Conservation (phyloP, 2,113 vertebrate species). For the Mesocricetus auratus region DNA sequence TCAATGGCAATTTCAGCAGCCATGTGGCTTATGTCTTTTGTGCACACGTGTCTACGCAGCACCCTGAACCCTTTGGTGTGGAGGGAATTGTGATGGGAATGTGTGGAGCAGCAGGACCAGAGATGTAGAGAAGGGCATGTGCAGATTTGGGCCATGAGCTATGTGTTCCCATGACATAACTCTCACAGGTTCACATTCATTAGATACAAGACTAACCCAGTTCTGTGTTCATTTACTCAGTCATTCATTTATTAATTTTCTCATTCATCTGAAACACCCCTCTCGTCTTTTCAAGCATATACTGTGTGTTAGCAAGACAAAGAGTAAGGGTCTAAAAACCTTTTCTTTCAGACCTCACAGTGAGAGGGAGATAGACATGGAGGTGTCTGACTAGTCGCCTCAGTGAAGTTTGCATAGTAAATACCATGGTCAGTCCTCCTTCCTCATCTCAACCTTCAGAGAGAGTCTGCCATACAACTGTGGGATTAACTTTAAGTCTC, state of each 20-base stretch:
- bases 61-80: not conserved
- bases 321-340: not conserved
- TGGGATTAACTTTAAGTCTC: not conserved
- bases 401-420: not conserved
- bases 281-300: not conserved
- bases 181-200: not conserved
- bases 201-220: not conserved
- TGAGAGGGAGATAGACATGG: not conserved
- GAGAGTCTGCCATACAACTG: not conserved
- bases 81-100: not conserved
- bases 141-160: not conserved
- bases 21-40: constrained; percentile 76
- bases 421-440: not conserved
- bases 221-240: not conserved
- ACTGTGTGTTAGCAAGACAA: not conserved
- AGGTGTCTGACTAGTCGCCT: not conserved
- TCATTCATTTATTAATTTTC: not conserved
- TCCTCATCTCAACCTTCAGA: not conserved
- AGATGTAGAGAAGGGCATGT: not conserved
- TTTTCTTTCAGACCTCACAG: not conserved
- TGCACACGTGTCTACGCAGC: constrained; percentile 10
- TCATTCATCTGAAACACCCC: not conserved
- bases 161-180: not conserved
- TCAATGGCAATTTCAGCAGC: constrained; percentile 76
- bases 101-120: not conserved